Evolutionary conservation across 2,113 vertebrate genomes (phyloP), one percentile per base, ranked within the genome.

Genomic region (Pagrus major): DNA sequence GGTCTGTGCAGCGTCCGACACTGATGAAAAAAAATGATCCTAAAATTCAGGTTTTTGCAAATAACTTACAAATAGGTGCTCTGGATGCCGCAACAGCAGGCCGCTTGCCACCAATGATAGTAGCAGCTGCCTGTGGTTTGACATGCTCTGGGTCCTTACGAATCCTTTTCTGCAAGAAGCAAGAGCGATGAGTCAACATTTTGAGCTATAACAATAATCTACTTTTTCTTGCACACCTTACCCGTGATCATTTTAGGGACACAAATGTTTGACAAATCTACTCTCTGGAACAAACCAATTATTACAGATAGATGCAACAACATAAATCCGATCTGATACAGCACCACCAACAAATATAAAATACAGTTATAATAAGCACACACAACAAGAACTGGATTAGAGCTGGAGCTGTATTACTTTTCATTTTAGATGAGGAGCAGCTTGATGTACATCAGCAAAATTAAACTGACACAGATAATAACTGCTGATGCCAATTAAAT

Each of bases 161-260:
- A 0, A 78, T 39, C 70, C 39, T 93, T 71, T 95, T 94, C 94
- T 94, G 77, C 35, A 77, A 51, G 84, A 27, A n/a, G n/a, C 18
- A 16, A 16, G 0, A 75, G 39, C 14, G 29, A n/a, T 4, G 10
- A 37, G 3, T 44, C 39, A 18, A 0, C 11, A 35, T 59, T 47
- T 23, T 16, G 15, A 5, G 14, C 2, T 23, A 6, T 21, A 21
- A 39, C 27, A 31, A 46, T 7, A 41, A 54, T 6, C 9, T 6
- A 6, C 3, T 35, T 15, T 56, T 18, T 18, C 5, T 10, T 12
- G 18, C 5, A 64, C 33, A 55, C 14, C 27, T 5, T n/a, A 52
- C n/a, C 5, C 16, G 20, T 21, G 16, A 37, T n/a, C 33, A 29
- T 27, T 70, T 21, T 25, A 14, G 0, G 2, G 10, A 20, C 21